Conservation (phyloP, 1,140 invertebrate genomes). For the Brachystomella parvula region DNA sequence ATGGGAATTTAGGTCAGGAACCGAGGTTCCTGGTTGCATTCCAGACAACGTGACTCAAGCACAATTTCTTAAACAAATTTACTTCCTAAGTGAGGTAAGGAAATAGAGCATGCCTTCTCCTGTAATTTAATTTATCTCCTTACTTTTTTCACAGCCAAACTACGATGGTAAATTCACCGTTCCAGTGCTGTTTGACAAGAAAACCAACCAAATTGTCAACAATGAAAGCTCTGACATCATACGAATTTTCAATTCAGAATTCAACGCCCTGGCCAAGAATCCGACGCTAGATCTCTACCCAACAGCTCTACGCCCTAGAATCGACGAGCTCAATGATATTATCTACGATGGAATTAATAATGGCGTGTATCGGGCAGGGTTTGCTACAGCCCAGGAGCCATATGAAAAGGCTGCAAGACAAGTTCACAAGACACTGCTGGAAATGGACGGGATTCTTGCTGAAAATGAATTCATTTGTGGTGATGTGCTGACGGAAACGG, state of each 20-base stretch:
- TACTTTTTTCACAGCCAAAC: constrained; percentile 6
- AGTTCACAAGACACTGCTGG: constrained; percentile 24
- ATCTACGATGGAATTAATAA: constrained; percentile 27
- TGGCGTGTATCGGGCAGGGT: constrained; percentile 33
- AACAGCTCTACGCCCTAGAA: constrained; percentile 2
- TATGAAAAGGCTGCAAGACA: constrained; percentile 27
- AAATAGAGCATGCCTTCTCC: background rate
- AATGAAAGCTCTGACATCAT: constrained; percentile 36
- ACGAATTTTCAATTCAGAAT: constrained; percentile 27
- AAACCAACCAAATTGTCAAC: constrained; percentile 31
- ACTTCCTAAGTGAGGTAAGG: constrained; percentile 21
- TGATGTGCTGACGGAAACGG: constrained; percentile 27
- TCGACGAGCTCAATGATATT: constrained; percentile 26
- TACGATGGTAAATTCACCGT: constrained; percentile 32
- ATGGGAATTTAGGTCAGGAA: constrained; percentile 24
- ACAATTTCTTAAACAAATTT: constrained; percentile 23
- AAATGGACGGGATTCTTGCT: constrained; percentile 21
- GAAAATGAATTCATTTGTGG: constrained; percentile 24
- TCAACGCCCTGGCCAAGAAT: constrained; percentile 26
- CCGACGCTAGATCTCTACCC: constrained; percentile 29
- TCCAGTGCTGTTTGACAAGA: constrained; percentile 32
- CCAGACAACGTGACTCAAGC: constrained; percentile 25
- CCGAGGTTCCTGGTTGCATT: constrained; percentile 26
- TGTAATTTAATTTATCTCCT: background rate
- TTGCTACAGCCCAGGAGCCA: constrained; percentile 20